Conservation (phyloP, 2,888 invertebrate species). For the Glaucopsyche alexis region DNA sequence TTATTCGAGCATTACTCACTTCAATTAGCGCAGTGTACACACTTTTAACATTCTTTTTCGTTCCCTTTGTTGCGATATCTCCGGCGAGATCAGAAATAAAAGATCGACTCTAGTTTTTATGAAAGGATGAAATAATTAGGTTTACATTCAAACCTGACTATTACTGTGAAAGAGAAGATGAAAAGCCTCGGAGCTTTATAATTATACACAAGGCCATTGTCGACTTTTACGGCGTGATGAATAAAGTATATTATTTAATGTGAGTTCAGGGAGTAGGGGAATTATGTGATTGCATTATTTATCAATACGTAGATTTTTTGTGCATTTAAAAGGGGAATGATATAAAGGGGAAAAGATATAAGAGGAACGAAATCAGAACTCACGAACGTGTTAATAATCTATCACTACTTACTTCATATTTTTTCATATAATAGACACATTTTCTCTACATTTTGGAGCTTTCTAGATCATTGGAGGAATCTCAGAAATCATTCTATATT, state of each 20-base stretch:
- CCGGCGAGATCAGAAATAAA: slow-evolving; percentile 40
- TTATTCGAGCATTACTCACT: slow-evolving; percentile 68
- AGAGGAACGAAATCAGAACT: neutral
- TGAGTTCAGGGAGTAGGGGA: slow-evolving; percentile 8
- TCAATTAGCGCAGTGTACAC: slow-evolving; percentile 61
- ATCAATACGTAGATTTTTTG: neutral
- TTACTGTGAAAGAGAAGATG: slow-evolving; percentile 36
- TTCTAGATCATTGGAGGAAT: too few relatives aligned
- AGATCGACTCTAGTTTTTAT: slow-evolving; percentile 39
- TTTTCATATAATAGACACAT: too few relatives aligned
- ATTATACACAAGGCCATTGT: slow-evolving; percentile 38
- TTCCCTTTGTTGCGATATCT: slow-evolving; percentile 50
- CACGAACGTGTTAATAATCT: too few relatives aligned
- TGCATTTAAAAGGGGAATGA: neutral
- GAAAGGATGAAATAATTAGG: slow-evolving; percentile 45
- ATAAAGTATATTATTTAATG: slow-evolving; percentile 19
- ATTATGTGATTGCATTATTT: slow-evolving; percentile 20
- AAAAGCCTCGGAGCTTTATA: slow-evolving; percentile 39
- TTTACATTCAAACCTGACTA: slow-evolving; percentile 43
- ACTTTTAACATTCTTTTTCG: slow-evolving; percentile 54
- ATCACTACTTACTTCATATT: too few relatives aligned
- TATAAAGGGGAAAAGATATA: neutral
- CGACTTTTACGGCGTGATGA: slow-evolving; percentile 28
- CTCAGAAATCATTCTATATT: too few relatives aligned
- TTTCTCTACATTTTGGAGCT: too few relatives aligned